Evolutionary conservation across 2,888 invertebrate species (phyloP), one percentile per base, ranked within the genome.

Genomic region (Catocala sponsa): DNA sequence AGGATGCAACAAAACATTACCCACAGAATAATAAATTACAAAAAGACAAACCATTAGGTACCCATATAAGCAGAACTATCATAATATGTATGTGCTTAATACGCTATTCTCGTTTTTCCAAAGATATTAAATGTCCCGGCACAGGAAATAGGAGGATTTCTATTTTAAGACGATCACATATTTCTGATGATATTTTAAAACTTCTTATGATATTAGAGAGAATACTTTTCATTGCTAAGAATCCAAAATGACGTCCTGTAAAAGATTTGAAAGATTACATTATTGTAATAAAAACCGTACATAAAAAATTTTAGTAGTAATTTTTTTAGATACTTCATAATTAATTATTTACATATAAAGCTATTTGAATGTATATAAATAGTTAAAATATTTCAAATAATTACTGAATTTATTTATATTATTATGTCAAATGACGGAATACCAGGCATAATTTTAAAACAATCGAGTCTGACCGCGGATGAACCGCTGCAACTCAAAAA

Each of bases 101-200:
- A 42, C 12, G 4, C 70, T 41, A 72, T 0, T 15, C 41, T 64
- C 88, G 83, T 76, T 82, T 84, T 64, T 83, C 84, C 64, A 91
- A 56, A 1, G 83, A 67, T 55, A 91, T 78, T 53, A 84, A 79
- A 71, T 92, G 91, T 2, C 91, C 91, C 6, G 78, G 65, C 0
- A 92, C 89, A 6, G 91, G 91, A 53, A 90, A 87, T 4, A 91
- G 71, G 1, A 92, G 76, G 57, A 92, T 88, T 81, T 91, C 91
- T 49, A 91, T 90, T 78, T 91, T 92, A 5, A 90, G 67, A 2
- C 85, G 79, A 35, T 85, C 83, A 59, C 83, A 83, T 2, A 64
- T 63, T 42, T 69, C 77, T 12, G 91, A 85, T 6, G 68, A 72
- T 12, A 92, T 74, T 80, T 83, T 84, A 69, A 86, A 92, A 13